These are phyloP conservation scores for Haliclona indistincta DNA, from an alignment of 37 sponge, comb jelly and placozoan genomes.

Conservation along the genomic window DNA sequence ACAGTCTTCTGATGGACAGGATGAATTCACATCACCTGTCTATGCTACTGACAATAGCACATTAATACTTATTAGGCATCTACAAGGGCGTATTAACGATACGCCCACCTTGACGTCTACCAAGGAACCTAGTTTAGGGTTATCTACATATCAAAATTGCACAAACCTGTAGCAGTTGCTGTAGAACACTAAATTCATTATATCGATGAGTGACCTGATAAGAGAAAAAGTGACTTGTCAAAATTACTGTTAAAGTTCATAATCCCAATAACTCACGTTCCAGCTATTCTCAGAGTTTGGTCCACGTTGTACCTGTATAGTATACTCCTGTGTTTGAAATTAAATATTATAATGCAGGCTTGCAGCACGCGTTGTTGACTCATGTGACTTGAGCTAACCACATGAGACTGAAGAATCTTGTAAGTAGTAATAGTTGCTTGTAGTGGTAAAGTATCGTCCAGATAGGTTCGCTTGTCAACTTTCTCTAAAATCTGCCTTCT, in stretches of 20 bases:
- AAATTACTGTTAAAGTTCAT: neutral
- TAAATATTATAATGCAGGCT: neutral
- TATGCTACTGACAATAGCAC: too few relatives aligned
- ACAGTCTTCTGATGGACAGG: too few relatives aligned
- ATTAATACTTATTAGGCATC: too few relatives aligned
- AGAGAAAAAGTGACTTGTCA: neutral
- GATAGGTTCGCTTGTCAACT: slow-evolving; percentile 22
- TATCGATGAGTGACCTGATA: slow-evolving; percentile 72
- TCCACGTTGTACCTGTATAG: slow-evolving; percentile 60
- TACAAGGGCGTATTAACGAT: too few relatives aligned
- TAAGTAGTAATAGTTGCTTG: slow-evolving; percentile 31
- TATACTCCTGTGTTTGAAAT: slow-evolving; percentile 58
- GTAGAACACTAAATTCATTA: slow-evolving; percentile 66
- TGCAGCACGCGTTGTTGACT: neutral
- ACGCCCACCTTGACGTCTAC: too few relatives aligned
- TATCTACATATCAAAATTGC: neutral
- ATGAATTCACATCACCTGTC: too few relatives aligned
- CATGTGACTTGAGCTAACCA: slow-evolving; percentile 34
- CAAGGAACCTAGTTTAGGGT: neutral
- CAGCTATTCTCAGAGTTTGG: slow-evolving; percentile 48
- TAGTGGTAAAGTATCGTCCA: slow-evolving; percentile 78
- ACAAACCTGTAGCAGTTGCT: slow-evolving; percentile 50
- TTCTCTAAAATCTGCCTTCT: slow-evolving; percentile 58
- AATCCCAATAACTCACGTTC: slow-evolving; percentile 42
- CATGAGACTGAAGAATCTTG: slow-evolving; percentile 26